These are phyloP conservation scores for Euleptes europaea DNA, from an alignment of 2,113 vertebrate species.

Conservation along the genomic window DNA sequence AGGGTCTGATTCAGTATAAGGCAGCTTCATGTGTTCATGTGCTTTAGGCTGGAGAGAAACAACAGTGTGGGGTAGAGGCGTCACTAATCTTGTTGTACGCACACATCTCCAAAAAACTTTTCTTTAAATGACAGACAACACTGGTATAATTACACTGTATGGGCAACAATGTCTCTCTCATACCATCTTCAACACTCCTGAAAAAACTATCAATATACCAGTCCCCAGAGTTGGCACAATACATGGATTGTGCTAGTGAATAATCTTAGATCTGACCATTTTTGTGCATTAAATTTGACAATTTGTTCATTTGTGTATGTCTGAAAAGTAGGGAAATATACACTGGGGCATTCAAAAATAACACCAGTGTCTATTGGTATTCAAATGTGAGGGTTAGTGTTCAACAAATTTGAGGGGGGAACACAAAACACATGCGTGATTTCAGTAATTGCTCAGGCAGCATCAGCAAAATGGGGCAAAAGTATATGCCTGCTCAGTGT, in stretches of 20 bases:
- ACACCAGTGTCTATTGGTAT: no score
- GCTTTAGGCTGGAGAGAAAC: background rate
- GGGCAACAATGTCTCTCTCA: background rate
- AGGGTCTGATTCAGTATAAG: no score
- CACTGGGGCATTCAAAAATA: background rate
- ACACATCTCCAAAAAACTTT: no score
- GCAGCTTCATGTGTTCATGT: no score
- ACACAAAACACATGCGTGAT: no score
- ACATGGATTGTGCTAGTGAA: background rate
- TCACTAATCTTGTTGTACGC: background rate
- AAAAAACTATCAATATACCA: background rate
- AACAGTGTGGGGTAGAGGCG: background rate
- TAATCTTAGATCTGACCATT: background rate
- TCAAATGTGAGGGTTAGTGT: background rate
- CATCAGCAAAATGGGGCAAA: no score
- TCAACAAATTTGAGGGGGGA: no score
- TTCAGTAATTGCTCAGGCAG: no score
- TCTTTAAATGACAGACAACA: background rate
- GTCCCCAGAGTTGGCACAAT: background rate
- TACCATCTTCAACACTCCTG: background rate
- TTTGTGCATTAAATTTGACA: background rate
- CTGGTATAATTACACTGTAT: background rate
- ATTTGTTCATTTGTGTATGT: background rate
- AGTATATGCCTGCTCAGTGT: no score
- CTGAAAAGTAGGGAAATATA: background rate